A percentile compares a stretch with the other conserved stretches of the same genome.
Evolutionary conservation across 2,113 vertebrate species (phyloP).

Genomic region (Cavia porcellus): DNA sequence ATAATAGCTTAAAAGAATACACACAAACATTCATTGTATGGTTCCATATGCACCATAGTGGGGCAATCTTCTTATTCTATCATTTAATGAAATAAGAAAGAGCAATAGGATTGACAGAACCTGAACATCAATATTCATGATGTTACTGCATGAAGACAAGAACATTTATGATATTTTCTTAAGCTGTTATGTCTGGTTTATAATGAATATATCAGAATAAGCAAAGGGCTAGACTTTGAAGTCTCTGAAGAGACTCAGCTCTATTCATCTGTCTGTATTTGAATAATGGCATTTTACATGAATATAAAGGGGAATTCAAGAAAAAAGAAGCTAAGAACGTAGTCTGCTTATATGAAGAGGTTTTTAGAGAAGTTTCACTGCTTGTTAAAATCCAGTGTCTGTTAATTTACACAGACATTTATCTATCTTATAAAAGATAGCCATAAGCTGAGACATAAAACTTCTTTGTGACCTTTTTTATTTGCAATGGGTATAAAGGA

Average conservation of each 20-base stretch:
- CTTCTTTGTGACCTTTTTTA: background rate
- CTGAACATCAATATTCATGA: slow-evolving; percentile 74
- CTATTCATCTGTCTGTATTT: slow-evolving; percentile 68
- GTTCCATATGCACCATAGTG: slow-evolving; percentile 9
- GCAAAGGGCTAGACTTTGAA: slow-evolving; percentile 68
- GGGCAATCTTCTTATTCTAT: slow-evolving; percentile 15
- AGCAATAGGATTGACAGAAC: slow-evolving; percentile 56
- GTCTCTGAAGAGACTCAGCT: slow-evolving; percentile 69
- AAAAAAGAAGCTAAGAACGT: slow-evolving; percentile 31
- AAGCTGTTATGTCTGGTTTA: slow-evolving; percentile 76
- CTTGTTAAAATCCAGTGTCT: slow-evolving; percentile 39
- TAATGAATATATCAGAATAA: slow-evolving; percentile 77
- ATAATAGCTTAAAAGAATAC: background rate
- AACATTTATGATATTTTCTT: slow-evolving; percentile 77
- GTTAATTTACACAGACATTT: slow-evolving; percentile 15
- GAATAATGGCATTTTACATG: slow-evolving; percentile 64
- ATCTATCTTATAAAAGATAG: background rate
- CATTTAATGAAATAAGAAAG: slow-evolving; percentile 63
- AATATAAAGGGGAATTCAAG: slow-evolving; percentile 43
- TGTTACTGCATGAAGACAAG: slow-evolving; percentile 49
- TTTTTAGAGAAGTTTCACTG: background rate
- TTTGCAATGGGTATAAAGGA: background rate
- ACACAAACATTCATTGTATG: background rate
- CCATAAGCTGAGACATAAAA: background rate
- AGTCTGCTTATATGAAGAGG: background rate